Evolutionary conservation across 1,140 invertebrate genomes (phyloP).

Genomic region (Pectinophora gossypiella): DNA sequence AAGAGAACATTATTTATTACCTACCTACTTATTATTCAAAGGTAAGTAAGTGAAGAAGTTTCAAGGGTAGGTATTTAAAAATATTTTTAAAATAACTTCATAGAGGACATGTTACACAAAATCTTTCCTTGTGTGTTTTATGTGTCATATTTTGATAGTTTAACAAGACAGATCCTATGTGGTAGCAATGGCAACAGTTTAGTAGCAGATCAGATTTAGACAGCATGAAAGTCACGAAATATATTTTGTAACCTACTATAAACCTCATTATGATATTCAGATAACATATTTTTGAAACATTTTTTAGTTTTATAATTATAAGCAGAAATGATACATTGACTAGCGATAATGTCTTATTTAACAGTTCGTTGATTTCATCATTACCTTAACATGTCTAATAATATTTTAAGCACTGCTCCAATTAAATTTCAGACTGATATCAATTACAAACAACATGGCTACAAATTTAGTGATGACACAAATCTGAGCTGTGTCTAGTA

Average conservation of each 20-base stretch:
- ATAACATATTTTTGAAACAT: slow-evolving; percentile 5
- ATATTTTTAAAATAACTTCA: not conserved
- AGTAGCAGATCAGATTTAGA: not conserved
- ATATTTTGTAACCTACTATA: slow-evolving; percentile 3
- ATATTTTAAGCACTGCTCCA: slow-evolving; percentile 26
- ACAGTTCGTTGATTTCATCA: slow-evolving; percentile 52
- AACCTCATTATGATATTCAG: not conserved
- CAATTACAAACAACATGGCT: slow-evolving; percentile 11
- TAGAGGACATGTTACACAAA: too few relatives aligned
- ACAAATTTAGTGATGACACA: slow-evolving; percentile 43
- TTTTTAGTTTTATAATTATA: slow-evolving; percentile 16
- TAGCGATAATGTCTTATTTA: slow-evolving; percentile 51
- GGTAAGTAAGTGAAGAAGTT: slow-evolving; percentile 3
- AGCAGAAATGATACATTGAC: slow-evolving; percentile 45
- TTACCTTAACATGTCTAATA: slow-evolving; percentile 26
- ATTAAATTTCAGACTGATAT: slow-evolving; percentile 24
- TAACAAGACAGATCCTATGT: not conserved
- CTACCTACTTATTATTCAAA: slow-evolving; percentile 24
- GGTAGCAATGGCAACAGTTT: not conserved
- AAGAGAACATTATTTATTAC: slow-evolving; percentile 34
- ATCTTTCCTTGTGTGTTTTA: not conserved
- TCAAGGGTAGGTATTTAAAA: slow-evolving; percentile 5
- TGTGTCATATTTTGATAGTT: not conserved
- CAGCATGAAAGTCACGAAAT: not conserved
- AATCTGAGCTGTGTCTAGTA: slow-evolving; percentile 25